These are phyloP conservation scores for Belgica antarctica DNA, from an alignment of 2,888 invertebrate species.

Conservation along the genomic window DNA sequence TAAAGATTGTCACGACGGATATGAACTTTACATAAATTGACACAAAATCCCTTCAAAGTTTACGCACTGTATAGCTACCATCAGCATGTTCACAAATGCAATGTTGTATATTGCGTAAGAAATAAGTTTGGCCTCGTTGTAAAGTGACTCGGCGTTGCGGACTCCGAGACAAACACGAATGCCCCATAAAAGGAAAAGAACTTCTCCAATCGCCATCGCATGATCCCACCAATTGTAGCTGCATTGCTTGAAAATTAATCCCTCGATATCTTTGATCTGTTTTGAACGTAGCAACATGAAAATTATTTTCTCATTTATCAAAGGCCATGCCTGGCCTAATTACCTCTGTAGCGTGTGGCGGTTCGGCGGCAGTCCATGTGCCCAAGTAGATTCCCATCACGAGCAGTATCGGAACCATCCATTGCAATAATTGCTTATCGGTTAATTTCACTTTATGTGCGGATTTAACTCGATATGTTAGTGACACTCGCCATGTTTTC, in stretches of 20 bases:
- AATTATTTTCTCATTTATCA: background rate
- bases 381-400: conserved; percentile 77
- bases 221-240: conserved; percentile 94
- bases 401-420: conserved; percentile 88
- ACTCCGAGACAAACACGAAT: conserved; percentile 83
- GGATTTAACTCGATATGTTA: conserved; percentile 90
- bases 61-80: conserved; percentile 92
- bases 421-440: conserved; percentile 86
- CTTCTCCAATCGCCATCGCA: conserved; percentile 80
- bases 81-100: conserved; percentile 84
- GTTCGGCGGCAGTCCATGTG: conserved; percentile 86
- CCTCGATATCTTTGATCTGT: conserved; percentile 70
- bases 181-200: conserved; percentile 78
- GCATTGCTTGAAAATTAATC: conserved; percentile 84
- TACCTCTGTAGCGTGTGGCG: conserved; percentile 75
- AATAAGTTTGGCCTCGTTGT: conserved; percentile 89
- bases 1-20: no score
- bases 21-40: background rate
- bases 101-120: conserved; percentile 95
- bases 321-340: conserved; percentile 48
- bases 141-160: conserved; percentile 85
- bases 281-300: conserved; percentile 45
- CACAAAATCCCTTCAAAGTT: background rate
- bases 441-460: conserved; percentile 90
- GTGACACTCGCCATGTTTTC: conserved; percentile 93